Evolutionary conservation across 2,797 vertebrate species (phyloP), one percentile per base, ranked within the genome.

Genomic region (Pangasius mekongensis): DNA sequence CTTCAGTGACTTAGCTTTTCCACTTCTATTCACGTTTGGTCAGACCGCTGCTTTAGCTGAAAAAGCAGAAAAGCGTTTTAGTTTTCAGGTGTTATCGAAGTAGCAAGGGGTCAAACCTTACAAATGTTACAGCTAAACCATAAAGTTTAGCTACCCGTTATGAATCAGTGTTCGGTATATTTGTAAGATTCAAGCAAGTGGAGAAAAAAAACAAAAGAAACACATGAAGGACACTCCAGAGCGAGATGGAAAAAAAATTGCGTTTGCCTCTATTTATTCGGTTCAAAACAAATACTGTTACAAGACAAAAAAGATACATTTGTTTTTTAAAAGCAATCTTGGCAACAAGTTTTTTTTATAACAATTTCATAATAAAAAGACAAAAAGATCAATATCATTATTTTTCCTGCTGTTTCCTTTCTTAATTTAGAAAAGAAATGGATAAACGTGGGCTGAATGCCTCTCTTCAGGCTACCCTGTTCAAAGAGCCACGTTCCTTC

Each of bases 261-360:
- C 87, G 87, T 92, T 91, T 89, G 91, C 83, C 92, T 96, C 94
- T 96, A 94, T 96, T 97, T 97, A 96, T 97, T 96, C 93, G 92
- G 94, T 95, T 96, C 95, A 95, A 96, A 96, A 96, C 96, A 96
- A 97, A 95, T 96, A 96, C 95, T 92, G 94, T 95, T 96, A 96
- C 96, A 96, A 96, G 95, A 96, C 96, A 96, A 96, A 96, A 92
- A 92, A 92, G 88, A 93, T 89, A 89, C 92, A 94, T 92, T 91
- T 83, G 81, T 80, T 83, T 62, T 62, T 83, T 90, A 90, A 95
- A 96, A 95, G 93, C 92, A 95, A 93, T 90, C 94, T 95, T 95
- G 95, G 95, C 95, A 95, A 96, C 95, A 94, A 95, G 93, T 94
- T 73, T 43, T 80, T 80, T 87, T 67, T 96, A 95, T 95, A 96